A percentile compares a stretch with the other conserved stretches of the same genome.
Conservation (phyloP, 2,113 vertebrate species). For the Hydropotes inermis region DNA sequence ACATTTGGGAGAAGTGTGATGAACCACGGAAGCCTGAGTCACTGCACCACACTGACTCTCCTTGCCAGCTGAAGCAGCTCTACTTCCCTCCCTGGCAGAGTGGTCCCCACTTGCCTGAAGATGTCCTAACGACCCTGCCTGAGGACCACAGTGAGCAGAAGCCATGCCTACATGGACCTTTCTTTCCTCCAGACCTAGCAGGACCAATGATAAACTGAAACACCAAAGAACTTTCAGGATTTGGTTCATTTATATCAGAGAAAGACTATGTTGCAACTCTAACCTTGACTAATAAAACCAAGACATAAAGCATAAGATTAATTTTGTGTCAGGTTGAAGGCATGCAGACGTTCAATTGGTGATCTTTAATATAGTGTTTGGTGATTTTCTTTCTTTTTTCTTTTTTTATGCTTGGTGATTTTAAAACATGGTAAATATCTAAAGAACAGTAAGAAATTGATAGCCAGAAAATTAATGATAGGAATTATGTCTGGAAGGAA, state of each 20-base stretch:
- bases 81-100: fast-evolving
- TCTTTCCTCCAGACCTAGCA: too few relatives aligned
- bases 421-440: neutral
- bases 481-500: neutral
- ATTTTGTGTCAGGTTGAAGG: neutral
- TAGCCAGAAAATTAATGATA: neutral
- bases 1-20: fast-evolving
- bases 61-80: neutral
- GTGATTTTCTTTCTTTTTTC: neutral
- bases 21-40: fast-evolving
- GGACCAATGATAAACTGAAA: neutral
- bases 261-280: neutral
- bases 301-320: neutral
- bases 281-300: too few relatives aligned
- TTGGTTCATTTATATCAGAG: neutral
- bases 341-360: neutral
- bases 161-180: fast-evolving
- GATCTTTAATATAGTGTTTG: neutral
- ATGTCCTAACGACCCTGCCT: neutral
- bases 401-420: neutral
- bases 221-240: neutral
- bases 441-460: neutral
- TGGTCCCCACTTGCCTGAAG: neutral
- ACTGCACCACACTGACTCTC: neutral
- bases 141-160: neutral